Evolutionary conservation across 2,113 vertebrate genomes (phyloP), one percentile per base, ranked within the genome.

Genomic region (Litocranius walleri): DNA sequence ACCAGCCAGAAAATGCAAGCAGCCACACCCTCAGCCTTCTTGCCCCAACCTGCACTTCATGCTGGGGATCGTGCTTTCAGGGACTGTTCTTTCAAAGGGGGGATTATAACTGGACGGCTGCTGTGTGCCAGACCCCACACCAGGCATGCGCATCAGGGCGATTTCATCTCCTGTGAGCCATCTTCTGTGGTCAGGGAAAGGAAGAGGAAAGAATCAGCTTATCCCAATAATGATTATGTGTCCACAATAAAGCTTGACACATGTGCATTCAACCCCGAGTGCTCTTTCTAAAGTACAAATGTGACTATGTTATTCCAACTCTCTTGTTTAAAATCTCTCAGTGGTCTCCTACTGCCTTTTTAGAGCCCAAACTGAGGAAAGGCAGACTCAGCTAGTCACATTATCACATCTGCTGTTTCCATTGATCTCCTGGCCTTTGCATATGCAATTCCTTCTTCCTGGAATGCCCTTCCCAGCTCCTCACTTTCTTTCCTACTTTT

Each of bases 1-100:
- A 96, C 43, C 97, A 97, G 94, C 98, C 98, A 98, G 95, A 96
- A 96, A 94, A 90, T 94, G 94, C 90, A 94, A 96, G 96, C 95
- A 95, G 67, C 96, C 98, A 97, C 97, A 89, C 97, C 98, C 97
- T 97, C 23, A 77, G 89, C 5, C 21, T 81, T 98, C 96, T 88
- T 98, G 98, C 77, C 97, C 17, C 57, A 97, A 97, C 98, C 96
- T 98, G 96, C 87, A 96, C 67, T 83, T 94, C 95, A 91, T 96
- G 94, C 94, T 90, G 97, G 97, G 94, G 92, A 97, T 95, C 96
- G 96, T 97, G 97, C 98, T 90, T 83, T 93, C 77, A 96, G 85
- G 61, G 86, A 71, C 77, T 71, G 50, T 6, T n/a, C 77, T 89
- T 77, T 17, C 67, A 88, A 93, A 21, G 36, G 9, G 64, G 6